Percentiles rank a stretch among this genome's conserved stretches.
These are phyloP conservation scores for Oreochromis aureus DNA, from an alignment of 2,113 vertebrate species.

Conservation along the genomic window DNA sequence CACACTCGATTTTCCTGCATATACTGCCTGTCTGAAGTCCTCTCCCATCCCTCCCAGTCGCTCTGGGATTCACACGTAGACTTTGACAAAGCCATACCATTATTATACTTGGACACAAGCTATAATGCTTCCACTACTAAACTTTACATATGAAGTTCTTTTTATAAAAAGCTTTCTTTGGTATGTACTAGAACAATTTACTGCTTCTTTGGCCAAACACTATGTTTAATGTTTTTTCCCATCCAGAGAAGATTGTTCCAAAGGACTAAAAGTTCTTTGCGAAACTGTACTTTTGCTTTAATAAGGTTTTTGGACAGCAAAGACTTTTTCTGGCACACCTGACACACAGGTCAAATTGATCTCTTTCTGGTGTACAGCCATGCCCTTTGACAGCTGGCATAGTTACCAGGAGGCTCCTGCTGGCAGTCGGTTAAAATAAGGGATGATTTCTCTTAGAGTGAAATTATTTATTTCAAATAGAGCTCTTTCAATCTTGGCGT, in stretches of 20 bases:
- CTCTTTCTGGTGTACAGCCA: not conserved
- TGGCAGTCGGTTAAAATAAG: not conserved
- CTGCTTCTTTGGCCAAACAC: not conserved
- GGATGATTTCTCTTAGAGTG: not conserved
- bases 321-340: not conserved
- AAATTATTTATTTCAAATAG: not conserved
- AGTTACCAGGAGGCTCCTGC: not conserved
- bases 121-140: not conserved
- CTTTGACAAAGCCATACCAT: not conserved
- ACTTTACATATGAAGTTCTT: not conserved
- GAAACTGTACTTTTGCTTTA: not conserved
- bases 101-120: not conserved
- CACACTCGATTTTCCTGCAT: not conserved
- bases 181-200: not conserved
- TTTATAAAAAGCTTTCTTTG: not conserved
- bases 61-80: not conserved
- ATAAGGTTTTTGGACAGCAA: not conserved
- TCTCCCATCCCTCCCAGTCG: not conserved
- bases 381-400: not conserved
- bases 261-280: not conserved
- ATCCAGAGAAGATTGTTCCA: not conserved
- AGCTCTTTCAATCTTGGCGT: not conserved
- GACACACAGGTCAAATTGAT: not conserved
- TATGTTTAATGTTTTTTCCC: not conserved
- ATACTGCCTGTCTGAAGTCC: not conserved